Percentiles rank a stretch among this genome's conserved stretches.
Conservation (phyloP, 1,140 invertebrate species). For the Drosophila miranda region DNA sequence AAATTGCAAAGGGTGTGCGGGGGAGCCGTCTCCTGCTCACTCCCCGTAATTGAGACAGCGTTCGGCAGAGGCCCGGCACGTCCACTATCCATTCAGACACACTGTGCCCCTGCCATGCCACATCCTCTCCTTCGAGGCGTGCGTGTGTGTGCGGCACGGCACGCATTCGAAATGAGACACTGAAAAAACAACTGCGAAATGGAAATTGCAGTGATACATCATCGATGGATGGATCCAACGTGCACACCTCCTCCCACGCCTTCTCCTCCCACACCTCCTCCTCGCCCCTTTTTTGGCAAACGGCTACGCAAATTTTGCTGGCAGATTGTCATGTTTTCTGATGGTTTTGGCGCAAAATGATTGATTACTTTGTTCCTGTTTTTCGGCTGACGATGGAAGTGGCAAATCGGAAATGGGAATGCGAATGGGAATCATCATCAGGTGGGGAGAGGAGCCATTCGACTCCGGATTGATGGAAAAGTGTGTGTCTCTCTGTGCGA, state of each 20-base stretch:
- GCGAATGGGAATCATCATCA: no score
- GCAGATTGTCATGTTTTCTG: conserved; percentile 74
- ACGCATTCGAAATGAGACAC: conserved; percentile 60
- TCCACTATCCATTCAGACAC: conserved; percentile 22
- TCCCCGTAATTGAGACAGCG: conserved; percentile 51
- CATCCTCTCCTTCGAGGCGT: conserved; percentile 39
- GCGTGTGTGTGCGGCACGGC: conserved; percentile 29
- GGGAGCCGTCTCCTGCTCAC: conserved; percentile 8
- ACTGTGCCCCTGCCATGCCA: not conserved
- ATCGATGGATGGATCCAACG: conserved; percentile 57
- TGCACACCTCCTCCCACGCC: not conserved
- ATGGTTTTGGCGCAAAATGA: conserved; percentile 69
- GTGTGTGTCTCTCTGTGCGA: not conserved
- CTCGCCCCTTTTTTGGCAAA: conserved; percentile 7
- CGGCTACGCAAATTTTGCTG: conserved; percentile 66
- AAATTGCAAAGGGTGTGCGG: conserved; percentile 22
- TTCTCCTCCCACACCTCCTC: not conserved
- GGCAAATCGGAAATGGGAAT: not conserved
- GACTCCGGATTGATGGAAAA: conserved; percentile 35
- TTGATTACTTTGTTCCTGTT: conserved; percentile 76
- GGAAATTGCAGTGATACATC: conserved; percentile 77
- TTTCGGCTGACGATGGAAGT: conserved; percentile 15
- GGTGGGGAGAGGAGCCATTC: not conserved
- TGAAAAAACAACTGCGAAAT: conserved; percentile 60
- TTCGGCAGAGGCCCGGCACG: conserved; percentile 38